phyloP scores from a whole-genome alignment of 2,113 vertebrate species.

The Ophiodon elongatus region DNA sequence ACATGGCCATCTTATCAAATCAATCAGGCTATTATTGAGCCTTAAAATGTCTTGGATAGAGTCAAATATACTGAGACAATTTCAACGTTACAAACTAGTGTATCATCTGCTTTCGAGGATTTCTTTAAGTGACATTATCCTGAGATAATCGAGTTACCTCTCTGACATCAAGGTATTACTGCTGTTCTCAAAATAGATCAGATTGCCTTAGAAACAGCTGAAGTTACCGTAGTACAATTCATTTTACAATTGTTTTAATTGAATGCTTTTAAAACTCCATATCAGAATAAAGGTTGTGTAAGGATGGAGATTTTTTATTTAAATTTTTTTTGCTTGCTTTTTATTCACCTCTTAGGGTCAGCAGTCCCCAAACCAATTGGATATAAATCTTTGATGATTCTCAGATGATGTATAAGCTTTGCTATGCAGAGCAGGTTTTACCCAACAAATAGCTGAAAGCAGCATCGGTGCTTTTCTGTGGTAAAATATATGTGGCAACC shows the following conservation, averaged over 20 bases:
- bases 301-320: background rate
- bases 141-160: background rate
- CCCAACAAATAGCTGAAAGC: background rate
- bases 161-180: background rate
- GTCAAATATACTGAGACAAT: background rate
- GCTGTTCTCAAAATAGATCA: background rate
- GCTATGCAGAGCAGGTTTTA: too few species aligned
- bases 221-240: background rate
- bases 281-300: background rate
- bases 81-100: background rate
- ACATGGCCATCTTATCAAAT: slow-evolving; percentile 7
- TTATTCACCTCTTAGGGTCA: too few species aligned
- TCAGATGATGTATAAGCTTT: background rate
- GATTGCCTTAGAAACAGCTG: background rate
- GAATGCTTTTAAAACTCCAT: background rate
- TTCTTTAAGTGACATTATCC: background rate
- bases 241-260: background rate
- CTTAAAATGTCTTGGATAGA: background rate
- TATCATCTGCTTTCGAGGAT: background rate
- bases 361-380: background rate
- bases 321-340: background rate
- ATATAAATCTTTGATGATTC: background rate
- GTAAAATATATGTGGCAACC: background rate
- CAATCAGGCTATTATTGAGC: slow-evolving; percentile 7
- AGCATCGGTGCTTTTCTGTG: too few species aligned